These are phyloP conservation scores for Paedocypris sp. DNA, from an alignment of 2,113 vertebrate species.

Conservation along the genomic window DNA sequence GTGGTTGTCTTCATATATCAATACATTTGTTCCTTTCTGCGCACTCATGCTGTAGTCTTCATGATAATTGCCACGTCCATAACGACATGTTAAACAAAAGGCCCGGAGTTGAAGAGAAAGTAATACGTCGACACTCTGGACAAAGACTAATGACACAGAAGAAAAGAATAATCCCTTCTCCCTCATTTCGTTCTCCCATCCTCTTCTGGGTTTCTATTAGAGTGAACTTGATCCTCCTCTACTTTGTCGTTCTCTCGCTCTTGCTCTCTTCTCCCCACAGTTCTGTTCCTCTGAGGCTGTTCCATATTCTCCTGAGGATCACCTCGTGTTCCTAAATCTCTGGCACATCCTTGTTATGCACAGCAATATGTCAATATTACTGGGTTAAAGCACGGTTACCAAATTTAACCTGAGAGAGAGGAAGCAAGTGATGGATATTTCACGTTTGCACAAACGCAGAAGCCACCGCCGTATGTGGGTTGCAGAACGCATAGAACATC, in stretches of 20 bases:
- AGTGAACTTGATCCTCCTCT: neutral
- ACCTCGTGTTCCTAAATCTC: neutral
- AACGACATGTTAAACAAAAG: slow-evolving; percentile 7
- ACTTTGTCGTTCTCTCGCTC: neutral
- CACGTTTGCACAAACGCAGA: too few relatives aligned
- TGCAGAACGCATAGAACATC: too few relatives aligned
- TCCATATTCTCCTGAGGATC: neutral
- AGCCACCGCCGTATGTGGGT: too few relatives aligned
- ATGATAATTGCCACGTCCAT: neutral
- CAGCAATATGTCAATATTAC: neutral
- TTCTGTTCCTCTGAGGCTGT: neutral
- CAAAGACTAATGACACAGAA: neutral
- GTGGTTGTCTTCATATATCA: slow-evolving; percentile 1
- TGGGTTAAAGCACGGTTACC: neutral
- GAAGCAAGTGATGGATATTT: too few relatives aligned
- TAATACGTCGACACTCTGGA: neutral
- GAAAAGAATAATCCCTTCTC: neutral
- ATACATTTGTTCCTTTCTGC: slow-evolving; percentile 1
- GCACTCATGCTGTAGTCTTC: neutral
- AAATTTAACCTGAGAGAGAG: neutral
- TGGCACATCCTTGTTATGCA: neutral
- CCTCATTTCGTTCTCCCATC: neutral
- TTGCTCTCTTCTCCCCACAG: neutral
- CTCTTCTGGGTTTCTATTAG: slow-evolving; percentile 9
- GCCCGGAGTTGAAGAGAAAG: neutral